Percentiles rank a stretch among this genome's conserved stretches.
Evolutionary conservation across 2,113 vertebrate genomes (phyloP).

Genomic region (Girardinichthys multiradiatus): DNA sequence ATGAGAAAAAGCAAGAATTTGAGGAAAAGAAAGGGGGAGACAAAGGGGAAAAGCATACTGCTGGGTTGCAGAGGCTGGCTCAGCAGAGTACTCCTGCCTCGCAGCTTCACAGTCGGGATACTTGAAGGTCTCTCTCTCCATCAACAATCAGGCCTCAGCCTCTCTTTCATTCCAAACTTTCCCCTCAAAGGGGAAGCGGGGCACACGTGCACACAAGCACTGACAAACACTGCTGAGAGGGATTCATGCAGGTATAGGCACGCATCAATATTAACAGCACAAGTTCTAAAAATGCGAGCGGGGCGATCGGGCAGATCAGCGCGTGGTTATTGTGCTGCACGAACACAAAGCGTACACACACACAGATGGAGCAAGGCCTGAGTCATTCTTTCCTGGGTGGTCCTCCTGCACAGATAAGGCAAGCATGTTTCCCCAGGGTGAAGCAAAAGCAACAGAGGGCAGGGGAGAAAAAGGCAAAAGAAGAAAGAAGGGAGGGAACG

Average conservation of each 20-base stretch:
- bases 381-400: conserved; percentile 82
- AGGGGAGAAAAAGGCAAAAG: conserved; percentile 62
- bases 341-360: conserved; percentile 26
- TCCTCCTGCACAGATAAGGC: conserved; percentile 81
- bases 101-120: conserved; percentile 31
- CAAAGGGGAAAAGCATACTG: conserved; percentile 15
- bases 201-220: conserved; percentile 58
- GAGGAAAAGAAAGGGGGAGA: conserved; percentile 9
- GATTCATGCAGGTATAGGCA: conserved; percentile 72
- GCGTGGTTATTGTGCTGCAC: conserved; percentile 35
- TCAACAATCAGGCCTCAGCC: conserved; percentile 54
- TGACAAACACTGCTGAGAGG: conserved; percentile 66
- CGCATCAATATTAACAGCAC: conserved; percentile 77
- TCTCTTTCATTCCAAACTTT: conserved; percentile 73
- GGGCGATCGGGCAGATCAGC: conserved; percentile 55
- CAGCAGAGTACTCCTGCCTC: conserved; percentile 23
- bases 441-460: conserved; percentile 79
- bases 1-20: conserved; percentile 15
- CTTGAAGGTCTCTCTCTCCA: conserved; percentile 61
- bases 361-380: conserved; percentile 50
- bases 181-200: conserved; percentile 66
- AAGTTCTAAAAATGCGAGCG: conserved; percentile 69
- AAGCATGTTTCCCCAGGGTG: conserved; percentile 79
- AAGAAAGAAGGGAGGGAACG: conserved; percentile 64
- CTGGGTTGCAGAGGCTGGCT: conserved; percentile 32